phyloP scores from a whole-genome alignment of 2,113 vertebrate species.

The Corythoichthys intestinalis region DNA sequence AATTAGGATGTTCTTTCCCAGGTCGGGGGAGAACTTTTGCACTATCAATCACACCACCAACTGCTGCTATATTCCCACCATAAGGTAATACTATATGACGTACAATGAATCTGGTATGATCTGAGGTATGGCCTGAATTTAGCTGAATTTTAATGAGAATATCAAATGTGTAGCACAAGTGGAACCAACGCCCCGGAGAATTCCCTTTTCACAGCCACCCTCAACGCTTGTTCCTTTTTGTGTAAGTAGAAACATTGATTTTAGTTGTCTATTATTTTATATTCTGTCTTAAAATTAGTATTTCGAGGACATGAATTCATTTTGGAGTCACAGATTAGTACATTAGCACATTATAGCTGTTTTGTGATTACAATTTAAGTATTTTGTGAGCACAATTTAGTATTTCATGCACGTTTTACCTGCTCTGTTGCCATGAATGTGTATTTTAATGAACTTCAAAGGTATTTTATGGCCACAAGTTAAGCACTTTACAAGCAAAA shows the following conservation, averaged over 20 bases:
- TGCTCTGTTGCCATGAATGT: no score
- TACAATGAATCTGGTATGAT: not conserved
- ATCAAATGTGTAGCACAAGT: constrained; percentile 57
- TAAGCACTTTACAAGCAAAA: no score
- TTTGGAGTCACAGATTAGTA: not conserved
- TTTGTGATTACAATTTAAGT: no score
- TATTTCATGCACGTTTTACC: not conserved
- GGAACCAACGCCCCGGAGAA: constrained; percentile 66
- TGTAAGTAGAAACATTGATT: constrained; percentile 61
- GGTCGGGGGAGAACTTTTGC: constrained; percentile 59
- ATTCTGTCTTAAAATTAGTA: not conserved
- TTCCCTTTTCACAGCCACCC: constrained; percentile 70
- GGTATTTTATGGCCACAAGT: no score
- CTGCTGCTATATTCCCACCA: constrained; percentile 69
- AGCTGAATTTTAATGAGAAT: not conserved
- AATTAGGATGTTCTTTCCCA: constrained; percentile 31
- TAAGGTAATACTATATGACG: constrained; percentile 59
- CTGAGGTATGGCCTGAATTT: not conserved
- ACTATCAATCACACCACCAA: constrained; percentile 37
- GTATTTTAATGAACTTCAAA: no score
- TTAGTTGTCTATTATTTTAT: no score
- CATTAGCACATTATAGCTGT: not conserved
- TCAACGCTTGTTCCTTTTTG: constrained; percentile 68
- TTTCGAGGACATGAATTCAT: not conserved
- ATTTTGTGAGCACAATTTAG: not conserved